Percentiles rank a stretch among this genome's conserved stretches.
phyloP scores from a whole-genome alignment of 1,140 invertebrate genomes.

The Rhizoglyphus robini region DNA sequence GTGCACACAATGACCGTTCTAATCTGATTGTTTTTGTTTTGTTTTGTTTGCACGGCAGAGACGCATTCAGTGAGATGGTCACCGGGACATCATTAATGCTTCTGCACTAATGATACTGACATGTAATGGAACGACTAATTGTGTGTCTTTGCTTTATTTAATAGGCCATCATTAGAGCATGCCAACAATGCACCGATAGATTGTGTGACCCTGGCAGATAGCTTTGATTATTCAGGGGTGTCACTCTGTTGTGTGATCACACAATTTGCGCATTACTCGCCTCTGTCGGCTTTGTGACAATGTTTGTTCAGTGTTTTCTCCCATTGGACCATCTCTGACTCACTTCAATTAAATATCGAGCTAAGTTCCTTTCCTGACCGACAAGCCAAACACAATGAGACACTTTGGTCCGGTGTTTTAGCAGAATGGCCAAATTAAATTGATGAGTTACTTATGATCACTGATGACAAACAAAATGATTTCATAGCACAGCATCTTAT shows the following conservation, averaged over 20 bases:
- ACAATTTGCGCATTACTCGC: neutral
- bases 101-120: neutral
- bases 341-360: neutral
- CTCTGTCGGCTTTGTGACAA: neutral
- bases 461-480: too few relatives aligned
- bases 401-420: neutral
- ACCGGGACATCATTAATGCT: neutral
- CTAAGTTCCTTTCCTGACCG: neutral
- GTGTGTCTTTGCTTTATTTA: neutral
- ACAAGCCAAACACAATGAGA: neutral
- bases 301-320: neutral
- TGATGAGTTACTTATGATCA: too few relatives aligned
- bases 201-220: neutral
- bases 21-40: conserved; percentile 12
- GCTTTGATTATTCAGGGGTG: neutral
- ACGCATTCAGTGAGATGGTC: neutral
- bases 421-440: conserved; percentile 10
- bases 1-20: neutral
- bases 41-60: neutral
- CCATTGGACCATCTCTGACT: neutral
- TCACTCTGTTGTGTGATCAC: neutral
- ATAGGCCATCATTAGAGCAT: conserved; percentile 5
- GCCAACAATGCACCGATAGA: neutral
- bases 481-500: too few relatives aligned
- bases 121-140: conserved; percentile 15